Base-by-base conservation (phyloP, 2,888 invertebrate species). In the Dynastes maya region DNA sequence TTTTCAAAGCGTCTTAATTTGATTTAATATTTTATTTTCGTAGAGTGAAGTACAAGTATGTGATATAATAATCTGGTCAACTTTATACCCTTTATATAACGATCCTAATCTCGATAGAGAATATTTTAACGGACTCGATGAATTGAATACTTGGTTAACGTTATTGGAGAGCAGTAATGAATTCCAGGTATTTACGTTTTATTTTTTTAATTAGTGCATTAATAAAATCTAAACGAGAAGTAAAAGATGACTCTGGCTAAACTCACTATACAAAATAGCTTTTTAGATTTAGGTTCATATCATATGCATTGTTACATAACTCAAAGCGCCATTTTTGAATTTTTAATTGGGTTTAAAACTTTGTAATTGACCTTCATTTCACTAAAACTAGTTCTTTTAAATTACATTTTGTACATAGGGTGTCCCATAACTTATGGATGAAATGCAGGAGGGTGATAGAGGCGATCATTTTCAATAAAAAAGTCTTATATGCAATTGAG, bases 21-120 rank as follows among this genome's bases (percentile, higher is more conserved):
- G 1, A 51, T 65, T 64, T 68, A 45, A 61, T 45, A n/a, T 1
- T 40, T 77, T 79, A 58, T 61, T 80, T 89, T 90, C 32, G 75
- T 87, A 94, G 93, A 90, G 91, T 78, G 90, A 91, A 81, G 78
- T 94, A 37, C 91, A 93, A 27, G 89, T 93, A 2, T 94, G 93
- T 0, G 96, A 96, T 88, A 89, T 95, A 76, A 91, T 92, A 2
- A 89, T 96, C 80, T 96, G 95, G 94, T 91, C 92, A 61, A 92
- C 93, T 0, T 83, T 96, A 3, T 95, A 94, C 85, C 94, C 94
- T 0, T 83, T 94, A 0, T 87, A 90, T 79, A 89, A 90, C 82
- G 92, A 92, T 82, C 90, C 90, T n/a, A 91, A 92, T 61, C 87
- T 93, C 9, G 90, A 87, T 68, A 87, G 89, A 63, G 91, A 91